Evolutionary conservation across 92 coral and sea anemone species (phyloP).

Genomic region (Actinernus sp.): DNA sequence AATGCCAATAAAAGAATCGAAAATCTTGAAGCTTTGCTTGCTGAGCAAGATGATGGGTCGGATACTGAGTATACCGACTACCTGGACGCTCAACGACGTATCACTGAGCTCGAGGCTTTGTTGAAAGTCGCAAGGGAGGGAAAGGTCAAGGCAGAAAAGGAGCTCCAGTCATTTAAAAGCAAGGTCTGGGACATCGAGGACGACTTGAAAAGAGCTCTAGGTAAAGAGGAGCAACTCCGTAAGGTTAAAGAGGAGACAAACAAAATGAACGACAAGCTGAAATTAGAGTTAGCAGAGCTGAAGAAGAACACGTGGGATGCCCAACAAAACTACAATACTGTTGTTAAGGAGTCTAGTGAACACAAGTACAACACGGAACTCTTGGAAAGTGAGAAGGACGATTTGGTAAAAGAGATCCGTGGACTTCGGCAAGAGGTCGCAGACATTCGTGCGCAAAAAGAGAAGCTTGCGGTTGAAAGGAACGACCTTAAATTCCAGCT

Average conservation of each 20-base stretch:
- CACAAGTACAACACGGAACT: slow-evolving; percentile 46
- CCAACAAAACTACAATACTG: slow-evolving; percentile 67
- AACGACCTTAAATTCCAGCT: slow-evolving; percentile 71
- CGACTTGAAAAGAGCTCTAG: slow-evolving; percentile 61
- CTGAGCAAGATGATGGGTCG: slow-evolving; percentile 45
- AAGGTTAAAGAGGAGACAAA: slow-evolving; percentile 62
- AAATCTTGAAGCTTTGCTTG: slow-evolving; percentile 41
- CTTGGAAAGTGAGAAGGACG: slow-evolving; percentile 74
- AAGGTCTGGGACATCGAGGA: slow-evolving; percentile 77
- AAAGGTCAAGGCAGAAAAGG: slow-evolving; percentile 57
- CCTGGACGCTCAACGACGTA: slow-evolving; percentile 42
- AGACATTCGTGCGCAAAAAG: slow-evolving; percentile 59
- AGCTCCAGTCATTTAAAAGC: slow-evolving; percentile 58
- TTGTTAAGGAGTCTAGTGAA: slow-evolving; percentile 59
- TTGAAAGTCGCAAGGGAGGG: slow-evolving; percentile 57
- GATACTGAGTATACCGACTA: slow-evolving; percentile 41
- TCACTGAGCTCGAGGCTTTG: slow-evolving; percentile 61
- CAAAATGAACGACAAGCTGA: slow-evolving; percentile 83
- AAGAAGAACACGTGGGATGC: slow-evolving; percentile 82
- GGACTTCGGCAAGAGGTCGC: slow-evolving; percentile 74
- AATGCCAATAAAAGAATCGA: slow-evolving; percentile 65
- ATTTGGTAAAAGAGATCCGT: slow-evolving; percentile 58
- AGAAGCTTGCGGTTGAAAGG: slow-evolving; percentile 64
- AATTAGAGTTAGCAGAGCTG: slow-evolving; percentile 65
- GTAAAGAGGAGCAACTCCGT: slow-evolving; percentile 64